Percentiles rank a stretch among this genome's conserved stretches.
Conservation (phyloP, 2,888 invertebrate genomes). For the Acleris emargana region DNA sequence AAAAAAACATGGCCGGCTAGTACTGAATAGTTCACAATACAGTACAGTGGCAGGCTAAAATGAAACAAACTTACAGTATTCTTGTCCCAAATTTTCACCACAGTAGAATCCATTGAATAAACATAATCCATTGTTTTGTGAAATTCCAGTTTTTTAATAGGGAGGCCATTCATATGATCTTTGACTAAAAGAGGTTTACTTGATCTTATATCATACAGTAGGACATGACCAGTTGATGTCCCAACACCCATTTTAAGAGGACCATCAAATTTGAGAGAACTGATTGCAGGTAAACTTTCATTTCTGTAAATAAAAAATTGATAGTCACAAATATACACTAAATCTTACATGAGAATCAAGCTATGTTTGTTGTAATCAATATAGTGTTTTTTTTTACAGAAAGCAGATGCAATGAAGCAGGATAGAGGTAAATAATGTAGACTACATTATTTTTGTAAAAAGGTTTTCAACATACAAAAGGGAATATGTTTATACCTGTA, state of each 20-base stretch:
- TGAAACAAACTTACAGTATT: slow-evolving; percentile 85
- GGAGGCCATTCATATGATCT: slow-evolving; percentile 97
- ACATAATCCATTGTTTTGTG: slow-evolving; percentile 91
- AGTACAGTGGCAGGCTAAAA: background rate
- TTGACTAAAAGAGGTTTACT: slow-evolving; percentile 94
- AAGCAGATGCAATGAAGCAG: no score
- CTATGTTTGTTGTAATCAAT: no score
- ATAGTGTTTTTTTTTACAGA: no score
- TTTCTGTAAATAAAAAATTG: slow-evolving; percentile 73
- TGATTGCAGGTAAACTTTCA: slow-evolving; percentile 87
- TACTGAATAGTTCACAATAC: no score
- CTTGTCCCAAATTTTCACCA: slow-evolving; percentile 96
- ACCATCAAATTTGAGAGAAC: slow-evolving; percentile 91
- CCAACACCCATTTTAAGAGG: slow-evolving; percentile 93
- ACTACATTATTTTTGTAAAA: no score
- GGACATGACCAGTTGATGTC: slow-evolving; percentile 95
- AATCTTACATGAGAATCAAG: no score
- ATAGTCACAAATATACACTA: background rate
- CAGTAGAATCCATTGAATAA: slow-evolving; percentile 94
- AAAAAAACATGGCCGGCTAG: no score
- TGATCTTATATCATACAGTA: slow-evolving; percentile 97
- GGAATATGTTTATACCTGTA: slow-evolving; percentile 58
- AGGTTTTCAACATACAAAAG: background rate
- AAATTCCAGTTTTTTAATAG: slow-evolving; percentile 95
- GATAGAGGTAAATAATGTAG: no score